phyloP scores from a whole-genome alignment of 1,140 invertebrate species.

The Pseudomyrmex concolor region DNA sequence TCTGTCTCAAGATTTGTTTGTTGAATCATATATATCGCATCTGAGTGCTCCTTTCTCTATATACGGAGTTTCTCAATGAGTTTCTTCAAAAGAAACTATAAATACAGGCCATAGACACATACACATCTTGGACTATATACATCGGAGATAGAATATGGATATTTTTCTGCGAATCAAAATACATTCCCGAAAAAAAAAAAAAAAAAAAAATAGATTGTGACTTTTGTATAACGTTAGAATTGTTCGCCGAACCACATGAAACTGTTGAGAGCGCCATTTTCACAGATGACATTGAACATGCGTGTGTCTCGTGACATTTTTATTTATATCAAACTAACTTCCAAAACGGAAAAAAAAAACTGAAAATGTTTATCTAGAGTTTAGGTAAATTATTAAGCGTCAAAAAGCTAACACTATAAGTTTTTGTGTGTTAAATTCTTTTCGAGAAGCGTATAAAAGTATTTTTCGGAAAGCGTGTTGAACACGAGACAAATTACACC shows the following conservation, averaged over 20 bases:
- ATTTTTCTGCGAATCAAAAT: conserved; percentile 77
- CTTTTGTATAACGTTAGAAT: conserved; percentile 47
- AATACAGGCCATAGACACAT: conserved; percentile 42
- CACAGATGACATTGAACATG: conserved; percentile 48
- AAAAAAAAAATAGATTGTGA: conserved; percentile 55
- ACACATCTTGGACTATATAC: conserved; percentile 53
- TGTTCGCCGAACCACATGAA: conserved; percentile 47
- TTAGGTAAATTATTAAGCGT: conserved; percentile 44
- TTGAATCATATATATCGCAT: too few species aligned
- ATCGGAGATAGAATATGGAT: conserved; percentile 67
- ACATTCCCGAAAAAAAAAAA: conserved; percentile 70
- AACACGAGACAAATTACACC: background rate
- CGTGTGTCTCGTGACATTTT: conserved; percentile 44
- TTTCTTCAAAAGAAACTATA: too few species aligned
- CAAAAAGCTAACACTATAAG: conserved; percentile 23
- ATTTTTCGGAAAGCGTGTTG: conserved; percentile 2
- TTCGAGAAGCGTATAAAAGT: background rate
- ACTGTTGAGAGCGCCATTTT: conserved; percentile 58
- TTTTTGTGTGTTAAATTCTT: conserved; percentile 36
- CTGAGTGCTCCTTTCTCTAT: too few species aligned
- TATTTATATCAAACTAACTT: conserved; percentile 43
- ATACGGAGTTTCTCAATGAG: too few species aligned
- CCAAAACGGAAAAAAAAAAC: conserved; percentile 10
- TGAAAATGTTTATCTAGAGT: conserved; percentile 17
- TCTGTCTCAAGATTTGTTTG: too few species aligned